Conservation (phyloP, 2,888 invertebrate genomes). For the Caenorhabditis sp. region DNA sequence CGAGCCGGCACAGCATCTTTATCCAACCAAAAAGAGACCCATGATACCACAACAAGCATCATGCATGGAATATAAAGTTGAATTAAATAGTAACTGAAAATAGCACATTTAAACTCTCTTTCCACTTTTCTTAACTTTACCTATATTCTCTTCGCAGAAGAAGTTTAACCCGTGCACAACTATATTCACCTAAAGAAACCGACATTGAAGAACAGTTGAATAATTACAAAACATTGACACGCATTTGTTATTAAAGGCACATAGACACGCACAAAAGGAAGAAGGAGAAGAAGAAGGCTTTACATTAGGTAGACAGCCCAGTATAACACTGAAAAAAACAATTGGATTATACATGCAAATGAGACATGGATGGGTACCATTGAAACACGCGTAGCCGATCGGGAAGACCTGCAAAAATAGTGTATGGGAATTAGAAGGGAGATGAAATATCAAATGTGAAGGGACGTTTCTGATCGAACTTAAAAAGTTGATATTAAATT, state of each 20-base stretch:
- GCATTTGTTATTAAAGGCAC: slow-evolving; percentile 7
- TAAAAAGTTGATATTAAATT: too few relatives aligned
- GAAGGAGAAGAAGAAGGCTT: slow-evolving; percentile 71
- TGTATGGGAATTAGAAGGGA: neutral
- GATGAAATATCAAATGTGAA: neutral
- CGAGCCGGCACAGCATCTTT: slow-evolving; percentile 71
- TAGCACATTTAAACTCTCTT: too few relatives aligned
- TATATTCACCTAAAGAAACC: slow-evolving; percentile 66
- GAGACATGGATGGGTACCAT: slow-evolving; percentile 47
- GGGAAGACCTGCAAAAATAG: slow-evolving; percentile 64
- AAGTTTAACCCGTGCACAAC: slow-evolving; percentile 67
- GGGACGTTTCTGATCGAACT: neutral
- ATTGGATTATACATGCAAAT: neutral
- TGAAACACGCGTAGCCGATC: slow-evolving; percentile 69
- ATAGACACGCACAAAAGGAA: neutral
- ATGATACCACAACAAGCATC: slow-evolving; percentile 83
- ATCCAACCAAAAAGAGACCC: slow-evolving; percentile 71
- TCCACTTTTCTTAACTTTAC: too few relatives aligned
- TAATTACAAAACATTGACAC: slow-evolving; percentile 1
- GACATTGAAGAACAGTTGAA: too few relatives aligned
- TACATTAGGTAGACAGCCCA: slow-evolving; percentile 70
- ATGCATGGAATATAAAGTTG: slow-evolving; percentile 97
- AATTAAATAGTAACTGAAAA: slow-evolving; percentile 69
- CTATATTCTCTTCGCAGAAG: slow-evolving; percentile 68
- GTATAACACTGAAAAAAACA: slow-evolving; percentile 66